These are phyloP conservation scores for Blastomussa wellsi DNA, from an alignment of 92 coral and sea anemone species.

Conservation along the genomic window DNA sequence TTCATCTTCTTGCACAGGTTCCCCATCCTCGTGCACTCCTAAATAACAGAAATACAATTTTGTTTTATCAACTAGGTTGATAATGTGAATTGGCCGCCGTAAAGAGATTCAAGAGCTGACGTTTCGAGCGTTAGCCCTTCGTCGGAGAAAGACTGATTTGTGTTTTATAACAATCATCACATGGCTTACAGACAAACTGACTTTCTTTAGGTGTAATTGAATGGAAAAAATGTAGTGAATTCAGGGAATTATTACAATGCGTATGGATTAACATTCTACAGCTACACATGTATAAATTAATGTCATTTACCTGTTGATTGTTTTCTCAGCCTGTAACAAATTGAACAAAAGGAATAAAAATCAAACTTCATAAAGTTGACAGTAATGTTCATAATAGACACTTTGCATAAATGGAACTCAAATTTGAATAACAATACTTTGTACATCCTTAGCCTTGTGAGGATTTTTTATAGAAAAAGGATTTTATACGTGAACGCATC, in stretches of 20 bases:
- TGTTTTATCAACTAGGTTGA: background rate
- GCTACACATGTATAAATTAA: too few species aligned
- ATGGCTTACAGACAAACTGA: background rate
- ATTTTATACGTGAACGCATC: too few species aligned
- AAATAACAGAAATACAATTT: background rate
- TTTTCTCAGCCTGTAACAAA: slow-evolving; percentile 30
- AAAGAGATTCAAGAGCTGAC: too few species aligned
- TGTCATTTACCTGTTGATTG: slow-evolving; percentile 11
- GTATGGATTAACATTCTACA: background rate
- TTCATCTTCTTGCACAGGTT: slow-evolving; percentile 11
- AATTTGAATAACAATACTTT: too few species aligned
- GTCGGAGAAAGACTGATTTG: too few species aligned
- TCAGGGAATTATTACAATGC: background rate
- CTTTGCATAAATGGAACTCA: too few species aligned
- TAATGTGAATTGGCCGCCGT: too few species aligned
- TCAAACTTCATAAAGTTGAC: background rate
- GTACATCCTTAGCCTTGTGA: too few species aligned
- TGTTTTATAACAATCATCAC: background rate
- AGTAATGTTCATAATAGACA: background rate
- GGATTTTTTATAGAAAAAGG: too few species aligned
- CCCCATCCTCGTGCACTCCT: slow-evolving; percentile 1
- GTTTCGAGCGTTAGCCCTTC: too few species aligned
- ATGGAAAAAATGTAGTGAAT: too few species aligned
- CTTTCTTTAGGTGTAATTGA: too few species aligned
- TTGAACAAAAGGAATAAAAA: background rate